Percentiles rank a stretch among this genome's conserved stretches.
Conservation (phyloP, 2,888 invertebrate species). For the Cremastobaeus sp. region DNA sequence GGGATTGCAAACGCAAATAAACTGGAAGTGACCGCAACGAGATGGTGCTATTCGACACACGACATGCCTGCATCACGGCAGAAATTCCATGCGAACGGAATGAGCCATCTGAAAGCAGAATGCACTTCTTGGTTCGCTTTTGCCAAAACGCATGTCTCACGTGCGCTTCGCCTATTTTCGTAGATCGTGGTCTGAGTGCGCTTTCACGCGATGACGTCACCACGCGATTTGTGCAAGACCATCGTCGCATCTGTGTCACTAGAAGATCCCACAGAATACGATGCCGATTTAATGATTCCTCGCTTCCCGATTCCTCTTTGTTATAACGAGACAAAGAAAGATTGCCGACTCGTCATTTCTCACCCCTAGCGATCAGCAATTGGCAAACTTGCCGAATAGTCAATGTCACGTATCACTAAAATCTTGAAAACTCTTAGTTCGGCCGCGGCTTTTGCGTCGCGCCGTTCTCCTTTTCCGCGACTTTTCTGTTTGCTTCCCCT, state of each 20-base stretch:
- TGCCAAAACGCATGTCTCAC: slow-evolving; percentile 58
- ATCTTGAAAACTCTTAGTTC: slow-evolving; percentile 60
- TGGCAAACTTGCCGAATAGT: slow-evolving; percentile 54
- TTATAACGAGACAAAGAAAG: slow-evolving; percentile 4
- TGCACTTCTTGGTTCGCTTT: slow-evolving; percentile 40
- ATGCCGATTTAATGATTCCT: slow-evolving; percentile 4
- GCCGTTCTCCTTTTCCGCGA: slow-evolving; percentile 38
- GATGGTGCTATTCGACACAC: slow-evolving; percentile 34
- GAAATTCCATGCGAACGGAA: slow-evolving; percentile 46
- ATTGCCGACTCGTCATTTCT: slow-evolving; percentile 12
- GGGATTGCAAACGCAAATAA: slow-evolving; percentile 27
- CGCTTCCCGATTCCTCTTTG: no score
- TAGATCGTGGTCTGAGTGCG: slow-evolving; percentile 38
- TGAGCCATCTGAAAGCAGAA: slow-evolving; percentile 40
- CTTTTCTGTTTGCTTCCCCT: slow-evolving; percentile 1
- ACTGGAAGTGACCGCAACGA: slow-evolving; percentile 45
- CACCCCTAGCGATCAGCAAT: slow-evolving; percentile 43
- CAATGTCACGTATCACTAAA: slow-evolving; percentile 59
- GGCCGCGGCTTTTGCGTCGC: slow-evolving; percentile 58
- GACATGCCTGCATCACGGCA: slow-evolving; percentile 25
- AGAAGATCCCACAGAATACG: slow-evolving; percentile 6
- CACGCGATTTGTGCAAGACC: slow-evolving; percentile 20
- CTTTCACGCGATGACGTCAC: slow-evolving; percentile 54
- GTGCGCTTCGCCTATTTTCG: slow-evolving; percentile 61
- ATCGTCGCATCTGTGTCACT: background rate